phyloP scores from a whole-genome alignment of 23 tunicate species.

The Pegea sp. region DNA sequence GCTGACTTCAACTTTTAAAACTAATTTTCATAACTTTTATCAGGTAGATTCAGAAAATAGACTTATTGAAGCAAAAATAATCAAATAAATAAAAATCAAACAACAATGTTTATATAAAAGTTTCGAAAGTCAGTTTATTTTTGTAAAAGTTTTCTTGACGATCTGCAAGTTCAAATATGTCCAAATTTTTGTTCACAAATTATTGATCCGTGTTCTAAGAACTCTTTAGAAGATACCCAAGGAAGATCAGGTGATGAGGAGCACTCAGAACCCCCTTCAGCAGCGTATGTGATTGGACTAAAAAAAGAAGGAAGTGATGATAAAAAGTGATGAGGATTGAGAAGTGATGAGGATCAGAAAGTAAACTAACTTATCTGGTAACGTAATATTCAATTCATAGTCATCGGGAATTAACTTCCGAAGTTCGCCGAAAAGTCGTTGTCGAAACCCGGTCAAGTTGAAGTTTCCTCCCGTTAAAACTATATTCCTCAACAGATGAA shows the following conservation, averaged over 20 bases:
- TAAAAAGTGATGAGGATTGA: neutral
- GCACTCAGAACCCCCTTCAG: conserved; percentile 31
- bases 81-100: no score
- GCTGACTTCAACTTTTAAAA: no score
- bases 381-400: conserved; percentile 10
- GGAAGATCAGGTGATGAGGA: neutral
- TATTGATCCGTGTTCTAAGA: conserved; percentile 31
- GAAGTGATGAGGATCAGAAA: neutral
- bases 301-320: neutral
- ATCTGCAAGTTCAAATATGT: neutral
- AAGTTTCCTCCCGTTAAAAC: conserved; percentile 81
- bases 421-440: conserved; percentile 45
- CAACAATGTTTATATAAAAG: no score
- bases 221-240: conserved; percentile 25
- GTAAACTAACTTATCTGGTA: conserved; percentile 36
- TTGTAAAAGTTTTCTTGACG: no score
- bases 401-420: conserved; percentile 37
- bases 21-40: no score
- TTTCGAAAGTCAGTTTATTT: no score
- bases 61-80: no score
- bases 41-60: no score
- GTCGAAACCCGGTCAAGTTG: conserved; percentile 25
- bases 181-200: neutral
- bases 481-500: conserved; percentile 53
- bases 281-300: conserved; percentile 69